phyloP scores from a whole-genome alignment of 2,797 vertebrate genomes.

The Propithecus deckenii region DNA sequence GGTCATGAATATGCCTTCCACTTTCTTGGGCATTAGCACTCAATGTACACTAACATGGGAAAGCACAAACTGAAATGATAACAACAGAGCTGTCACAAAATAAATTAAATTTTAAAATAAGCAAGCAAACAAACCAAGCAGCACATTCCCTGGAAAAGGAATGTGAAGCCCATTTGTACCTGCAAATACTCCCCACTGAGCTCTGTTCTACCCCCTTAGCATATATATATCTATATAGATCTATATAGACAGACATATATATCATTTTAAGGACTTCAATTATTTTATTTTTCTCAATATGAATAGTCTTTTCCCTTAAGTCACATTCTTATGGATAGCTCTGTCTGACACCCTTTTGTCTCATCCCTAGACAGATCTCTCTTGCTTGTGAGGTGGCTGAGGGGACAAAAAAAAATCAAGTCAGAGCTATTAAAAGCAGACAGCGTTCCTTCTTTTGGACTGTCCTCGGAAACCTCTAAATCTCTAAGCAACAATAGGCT shows the following conservation, averaged over 20 bases:
- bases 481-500: conserved; percentile 64
- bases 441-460: conserved; percentile 35
- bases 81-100: background rate
- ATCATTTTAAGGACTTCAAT: conserved; percentile 32
- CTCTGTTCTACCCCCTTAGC: background rate
- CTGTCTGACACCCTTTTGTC: conserved; percentile 56
- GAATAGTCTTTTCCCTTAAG: conserved; percentile 62
- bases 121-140: background rate
- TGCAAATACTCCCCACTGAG: background rate
- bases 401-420: conserved; percentile 14
- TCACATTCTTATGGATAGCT: conserved; percentile 46
- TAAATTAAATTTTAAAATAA: conserved; percentile 55
- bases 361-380: conserved; percentile 53
- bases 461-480: conserved; percentile 57
- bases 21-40: background rate
- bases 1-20: background rate
- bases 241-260: too few species aligned
- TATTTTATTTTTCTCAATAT: conserved; percentile 66
- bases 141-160: background rate
- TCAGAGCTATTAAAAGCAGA: conserved; percentile 61
- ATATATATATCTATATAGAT: background rate
- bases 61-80: conserved; percentile 19
- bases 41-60: background rate
- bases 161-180: background rate
- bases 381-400: conserved; percentile 47